Evolutionary conservation across 1,140 invertebrate species (phyloP).

Genomic region (Drosophila quadrilineata): DNA sequence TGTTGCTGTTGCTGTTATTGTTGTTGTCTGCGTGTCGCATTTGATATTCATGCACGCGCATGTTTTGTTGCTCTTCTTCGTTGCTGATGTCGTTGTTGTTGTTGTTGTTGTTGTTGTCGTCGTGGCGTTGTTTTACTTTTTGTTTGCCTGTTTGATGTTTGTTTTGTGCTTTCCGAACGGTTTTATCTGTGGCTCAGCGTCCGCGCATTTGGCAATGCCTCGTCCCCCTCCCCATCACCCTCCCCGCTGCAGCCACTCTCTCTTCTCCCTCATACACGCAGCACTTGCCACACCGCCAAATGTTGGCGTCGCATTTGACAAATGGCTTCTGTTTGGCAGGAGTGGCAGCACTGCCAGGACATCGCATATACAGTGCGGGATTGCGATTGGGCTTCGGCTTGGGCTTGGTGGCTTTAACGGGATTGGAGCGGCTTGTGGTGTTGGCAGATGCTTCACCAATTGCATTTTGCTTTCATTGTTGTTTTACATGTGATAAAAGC

Average conservation of each 20-base stretch:
- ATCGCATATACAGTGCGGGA: background rate
- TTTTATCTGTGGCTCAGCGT: slow-evolving; percentile 77
- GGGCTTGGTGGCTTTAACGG: slow-evolving; percentile 43
- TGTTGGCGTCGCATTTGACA: slow-evolving; percentile 66
- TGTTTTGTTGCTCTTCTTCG: slow-evolving; percentile 54
- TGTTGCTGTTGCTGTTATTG: slow-evolving; percentile 17
- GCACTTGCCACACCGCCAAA: slow-evolving; percentile 15
- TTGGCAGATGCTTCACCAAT: slow-evolving; percentile 38
- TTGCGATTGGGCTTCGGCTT: slow-evolving; percentile 51
- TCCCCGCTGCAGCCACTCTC: background rate
- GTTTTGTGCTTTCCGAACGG: slow-evolving; percentile 75
- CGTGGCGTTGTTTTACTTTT: slow-evolving; percentile 50
- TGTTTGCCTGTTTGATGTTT: slow-evolving; percentile 77
- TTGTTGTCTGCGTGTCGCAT: slow-evolving; percentile 60
- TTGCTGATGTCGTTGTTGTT: slow-evolving; percentile 24
- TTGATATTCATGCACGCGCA: slow-evolving; percentile 73
- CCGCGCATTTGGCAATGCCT: slow-evolving; percentile 56
- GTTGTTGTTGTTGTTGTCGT: slow-evolving; percentile 32
- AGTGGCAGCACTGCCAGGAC: slow-evolving; percentile 47
- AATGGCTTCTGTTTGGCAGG: slow-evolving; percentile 77
- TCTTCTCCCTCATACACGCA: background rate
- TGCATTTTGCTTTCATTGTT: slow-evolving; percentile 42
- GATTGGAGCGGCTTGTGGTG: slow-evolving; percentile 50
- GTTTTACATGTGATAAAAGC: slow-evolving; percentile 75
- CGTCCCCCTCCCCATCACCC: slow-evolving; percentile 6